Base-by-base conservation (phyloP, 1,140 invertebrate genomes). In the Littorina saxatilis region DNA sequence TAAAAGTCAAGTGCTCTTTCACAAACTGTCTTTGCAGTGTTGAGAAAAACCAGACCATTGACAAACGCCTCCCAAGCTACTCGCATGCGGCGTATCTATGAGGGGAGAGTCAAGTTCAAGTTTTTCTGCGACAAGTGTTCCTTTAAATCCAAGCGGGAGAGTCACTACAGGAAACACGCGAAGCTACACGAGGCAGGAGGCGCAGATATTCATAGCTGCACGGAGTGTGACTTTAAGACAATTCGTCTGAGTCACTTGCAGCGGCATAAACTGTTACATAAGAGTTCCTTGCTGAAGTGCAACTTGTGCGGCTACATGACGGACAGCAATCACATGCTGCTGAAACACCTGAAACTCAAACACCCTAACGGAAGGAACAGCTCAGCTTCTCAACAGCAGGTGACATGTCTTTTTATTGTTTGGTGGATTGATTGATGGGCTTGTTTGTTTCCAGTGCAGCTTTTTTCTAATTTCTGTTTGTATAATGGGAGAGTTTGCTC, bases 101-200 rank as follows among this genome's bases (percentile, higher is more conserved):
- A 83, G 63, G 82, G 78, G 23, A 55, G 75, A 1, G 70, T 80
- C 43, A 87, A 88, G 9, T 92, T 89, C 81, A 93, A 92, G 81
- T 91, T 89, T 81, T 91, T 90, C 68, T 93, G 92, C 82, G 82
- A 88, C 11, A 76, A 87, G 20, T 92, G 92, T 84, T 92, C 92
- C 1, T 93, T 93, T 78, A 92, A 92, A 78, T 90, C 88, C 20
- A 92, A 91, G 68, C 84, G 92, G 23, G 87, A 88, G 52, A 93
- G 92, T 84, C 92, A 93, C 81, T 91, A 88, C 52, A 27, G 63
- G 5, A 91, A 90, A 73, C 92, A 93, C 84, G 83, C 89, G 74
- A 83, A 83, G 37, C 81, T 91, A 7, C 92, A 93, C 82, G 89
- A 91, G 77, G 87, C 79, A 27, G 63, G 87, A 76, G 83, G 86